Base-by-base conservation (phyloP, 2,888 invertebrate genomes). In the Drosophila neotestacea region DNA sequence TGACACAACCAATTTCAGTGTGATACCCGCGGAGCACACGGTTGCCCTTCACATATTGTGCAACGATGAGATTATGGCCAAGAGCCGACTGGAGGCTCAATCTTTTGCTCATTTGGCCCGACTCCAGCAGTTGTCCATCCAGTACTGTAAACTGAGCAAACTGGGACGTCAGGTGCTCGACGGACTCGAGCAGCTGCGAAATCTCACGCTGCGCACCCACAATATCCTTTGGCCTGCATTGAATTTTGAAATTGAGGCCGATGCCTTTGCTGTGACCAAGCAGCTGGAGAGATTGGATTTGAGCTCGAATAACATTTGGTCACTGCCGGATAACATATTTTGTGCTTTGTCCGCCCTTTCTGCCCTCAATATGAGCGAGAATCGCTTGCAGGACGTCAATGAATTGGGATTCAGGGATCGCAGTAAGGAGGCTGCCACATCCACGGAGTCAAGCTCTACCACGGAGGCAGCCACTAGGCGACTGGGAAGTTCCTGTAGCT, bases 271-370 rank as follows among this genome's bases (percentile, higher is more conserved):
- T 68, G 95, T 95, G 68, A 95, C 96, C 66, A 94, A 95, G 72
- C 96, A 97, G 91, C 94, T 97, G 84, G 97, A 97, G 92, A 94
- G 96, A 82, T 94, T 97, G 75, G 97, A 98, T 91, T 93, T 98
- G 77, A 97, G 97, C 90, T 95, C 95, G 90, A 97, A 97, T 92
- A 97, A 97, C 92, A 96, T 97, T 91, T 97, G 97, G 96, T 96
- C 96, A 60, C 95, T 97, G 91, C 97, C 97, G 28, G 96, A 96
- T 88, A 95, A 95, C 90, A 94, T 97, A 74, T 97, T 97, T 93
- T 97, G 97, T 90, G 95, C 96, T 4, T 92, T 97, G 81, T 95
- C 95, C 41, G 97, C 96, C 90, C 93, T 97, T 85, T 95, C 96
- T 70, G 94, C 95, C 75, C 93, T 98, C 79, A 98, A 98, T 92